Evolutionary conservation across 2,888 invertebrate genomes (phyloP), one percentile per base, ranked within the genome.

Genomic region (Phorcus lineatus): DNA sequence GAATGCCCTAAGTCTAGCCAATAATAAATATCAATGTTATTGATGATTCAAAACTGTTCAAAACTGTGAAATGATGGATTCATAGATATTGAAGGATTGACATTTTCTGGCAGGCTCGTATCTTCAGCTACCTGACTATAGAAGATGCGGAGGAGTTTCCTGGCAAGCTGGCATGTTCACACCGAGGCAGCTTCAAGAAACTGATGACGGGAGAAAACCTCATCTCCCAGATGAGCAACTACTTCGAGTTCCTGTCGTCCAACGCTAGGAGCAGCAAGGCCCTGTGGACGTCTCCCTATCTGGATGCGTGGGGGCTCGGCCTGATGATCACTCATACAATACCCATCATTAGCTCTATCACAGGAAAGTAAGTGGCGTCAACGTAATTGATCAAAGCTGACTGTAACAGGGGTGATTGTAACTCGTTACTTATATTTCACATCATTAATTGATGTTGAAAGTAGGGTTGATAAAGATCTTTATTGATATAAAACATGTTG

Each of bases 241-340:
- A 93, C 86, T 93, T 93, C 85, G 92, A 92, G 81, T 93, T 92
- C 83, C 85, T 93, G 81, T 91, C 93, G 0, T 86, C 89, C 22
- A 92, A 91, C 86, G 90, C 93, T 6, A 87, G 89, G 82, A 91
- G 89, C 28, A 90, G 88, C 31, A 85, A 90, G 47, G 92, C 93
- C 2, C 83, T 93, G 78, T 93, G 93, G 93, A 93, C 93, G 0
- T 92, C 93, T 6, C 93, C 93, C 0, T 93, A 93, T 83, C 88
- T 93, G 52, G 93, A 93, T 86, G 89, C 92, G 16, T 93, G 92
- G 89, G 93, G 92, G 1, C 86, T 93, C n/a, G 93, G 93, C 4
- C 87, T 93, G n/a, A 92, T 93, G 91, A 91, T 93, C 53, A 93
- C 93, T 0, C 90, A 93, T 84, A 92, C 93, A n/a, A 89, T 93